Conservation (phyloP, 2,888 invertebrate genomes). For the Agrochola lychnidis region DNA sequence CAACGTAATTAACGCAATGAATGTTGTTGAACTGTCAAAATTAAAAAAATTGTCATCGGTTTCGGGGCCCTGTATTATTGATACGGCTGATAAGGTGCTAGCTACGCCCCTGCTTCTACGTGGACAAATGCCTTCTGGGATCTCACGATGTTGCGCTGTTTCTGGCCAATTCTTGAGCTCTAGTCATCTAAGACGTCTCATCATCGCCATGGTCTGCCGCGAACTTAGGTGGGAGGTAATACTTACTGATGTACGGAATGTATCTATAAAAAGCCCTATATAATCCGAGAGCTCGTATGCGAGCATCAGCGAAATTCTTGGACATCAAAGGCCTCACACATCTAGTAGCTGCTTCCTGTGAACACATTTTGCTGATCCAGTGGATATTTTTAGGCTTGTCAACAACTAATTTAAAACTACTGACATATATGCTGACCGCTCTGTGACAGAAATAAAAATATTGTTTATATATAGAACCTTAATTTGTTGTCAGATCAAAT, state of each 20-base stretch:
- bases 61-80: too few relatives aligned
- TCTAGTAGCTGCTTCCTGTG: slow-evolving; percentile 70
- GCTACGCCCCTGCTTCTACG: neutral
- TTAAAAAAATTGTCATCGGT: too few relatives aligned
- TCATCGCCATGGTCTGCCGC: neutral
- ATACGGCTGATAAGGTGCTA: too few relatives aligned
- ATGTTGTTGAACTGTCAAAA: too few relatives aligned
- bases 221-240: neutral
- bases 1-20: too few relatives aligned
- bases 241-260: slow-evolving; percentile 95
- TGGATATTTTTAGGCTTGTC: too few relatives aligned
- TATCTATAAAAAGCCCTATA: slow-evolving; percentile 98
- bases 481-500: neutral
- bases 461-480: slow-evolving; percentile 1
- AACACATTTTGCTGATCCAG: slow-evolving; percentile 29
- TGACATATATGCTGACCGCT: neutral
- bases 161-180: neutral
- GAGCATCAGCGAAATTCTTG: slow-evolving; percentile 93
- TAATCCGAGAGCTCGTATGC: slow-evolving; percentile 94
- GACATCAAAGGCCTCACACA: slow-evolving; percentile 96
- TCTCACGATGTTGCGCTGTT: neutral
- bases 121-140: neutral
- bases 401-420: slow-evolving; percentile 6
- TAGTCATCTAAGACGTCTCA: neutral
- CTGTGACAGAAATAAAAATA: neutral